Evolutionary conservation across 2,797 vertebrate genomes (phyloP), one percentile per base, ranked within the genome.

Genomic region (Tenualosa ilisha): DNA sequence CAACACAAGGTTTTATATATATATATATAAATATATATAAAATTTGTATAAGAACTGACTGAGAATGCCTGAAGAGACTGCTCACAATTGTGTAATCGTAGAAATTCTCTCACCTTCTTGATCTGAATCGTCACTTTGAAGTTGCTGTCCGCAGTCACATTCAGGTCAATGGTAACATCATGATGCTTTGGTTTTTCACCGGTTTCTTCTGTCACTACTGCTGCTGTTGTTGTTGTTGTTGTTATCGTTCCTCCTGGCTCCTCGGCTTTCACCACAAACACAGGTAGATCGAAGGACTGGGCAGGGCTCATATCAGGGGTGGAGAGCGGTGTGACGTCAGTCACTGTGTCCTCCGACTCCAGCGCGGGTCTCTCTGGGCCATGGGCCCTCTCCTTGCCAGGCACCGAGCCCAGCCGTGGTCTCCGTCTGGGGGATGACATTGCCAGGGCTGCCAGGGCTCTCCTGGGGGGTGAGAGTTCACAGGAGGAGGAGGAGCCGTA

Each of bases 311-410:
- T 93, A 85, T 97, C 97, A 53, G 97, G 96, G 82, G 97, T 97
- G 20, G 97, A 98, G 11, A 97, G 92, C 81, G 97, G 97, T 68
- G 96, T 98, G 75, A 97, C 97, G 0, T 98, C 96, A 12, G 97
- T 98, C 87, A 97, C 96, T 0, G 96, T 97, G 84, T 96, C 96
- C 86, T 97, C 97, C 0, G 96, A 97, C 61, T 97, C 96, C 31
- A 94, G 93, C 26, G 13, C 68, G 8, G 59, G 22, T 53, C 51
- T 53, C 43, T 88, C 49, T 6, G 84, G 40, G 24, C 86, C 84
- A 82, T 89, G 89, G 46, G 89, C 79, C 37, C 92, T 91, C 84
- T 91, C 87, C 88, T 50, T 90, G 24, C 83, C 83, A 17, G 87
- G 85, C 86, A 75, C 83, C 49, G 90, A 91, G 22, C 83, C 84